Conservation (phyloP, 2,888 invertebrate genomes). For the Tribolium freemani region DNA sequence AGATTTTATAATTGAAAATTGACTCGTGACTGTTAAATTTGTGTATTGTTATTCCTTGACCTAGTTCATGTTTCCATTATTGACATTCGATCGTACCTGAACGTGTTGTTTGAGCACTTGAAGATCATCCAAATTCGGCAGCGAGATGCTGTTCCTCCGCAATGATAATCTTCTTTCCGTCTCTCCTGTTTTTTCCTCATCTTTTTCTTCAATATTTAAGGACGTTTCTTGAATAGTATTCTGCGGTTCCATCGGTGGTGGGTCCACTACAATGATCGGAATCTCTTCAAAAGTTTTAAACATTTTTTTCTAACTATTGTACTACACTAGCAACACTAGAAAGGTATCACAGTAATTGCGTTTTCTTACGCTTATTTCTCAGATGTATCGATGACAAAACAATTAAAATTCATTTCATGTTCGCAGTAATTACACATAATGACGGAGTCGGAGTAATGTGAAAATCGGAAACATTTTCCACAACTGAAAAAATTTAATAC, state of each 20-base stretch:
- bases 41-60: neutral
- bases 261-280: slow-evolving; percentile 55
- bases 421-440: slow-evolving; percentile 11
- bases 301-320: slow-evolving; percentile 11
- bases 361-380: slow-evolving; percentile 27
- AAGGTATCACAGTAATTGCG: neutral
- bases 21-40: neutral
- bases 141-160: slow-evolving; percentile 80
- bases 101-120: slow-evolving; percentile 66
- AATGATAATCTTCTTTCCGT: slow-evolving; percentile 55
- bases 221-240: slow-evolving; percentile 4
- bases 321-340: slow-evolving; percentile 6
- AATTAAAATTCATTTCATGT: slow-evolving; percentile 31
- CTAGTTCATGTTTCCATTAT: neutral
- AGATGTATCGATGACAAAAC: slow-evolving; percentile 11
- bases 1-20: neutral
- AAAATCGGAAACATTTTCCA: neutral
- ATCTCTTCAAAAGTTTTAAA: slow-evolving; percentile 45
- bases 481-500: neutral
- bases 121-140: slow-evolving; percentile 80
- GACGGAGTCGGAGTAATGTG: slow-evolving; percentile 1
- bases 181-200: slow-evolving; percentile 19
- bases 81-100: slow-evolving; percentile 28
- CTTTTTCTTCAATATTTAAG: slow-evolving; percentile 22
- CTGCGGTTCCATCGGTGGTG: slow-evolving; percentile 49